These are phyloP conservation scores for Antheraea assamensis DNA, from an alignment of 2,888 invertebrate genomes.

Conservation along the genomic window DNA sequence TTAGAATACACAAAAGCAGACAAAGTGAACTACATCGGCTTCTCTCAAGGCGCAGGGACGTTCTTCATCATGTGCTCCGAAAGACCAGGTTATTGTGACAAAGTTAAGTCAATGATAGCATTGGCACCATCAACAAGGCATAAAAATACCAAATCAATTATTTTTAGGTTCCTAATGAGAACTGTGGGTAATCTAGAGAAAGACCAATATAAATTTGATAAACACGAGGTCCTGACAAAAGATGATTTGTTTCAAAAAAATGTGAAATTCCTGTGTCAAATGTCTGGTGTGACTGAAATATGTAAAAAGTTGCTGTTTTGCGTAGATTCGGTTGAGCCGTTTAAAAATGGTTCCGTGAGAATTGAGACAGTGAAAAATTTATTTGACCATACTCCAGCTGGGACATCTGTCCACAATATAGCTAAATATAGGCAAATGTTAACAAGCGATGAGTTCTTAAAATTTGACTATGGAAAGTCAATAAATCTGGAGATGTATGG, in stretches of 20 bases:
- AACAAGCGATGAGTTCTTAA: slow-evolving; percentile 46
- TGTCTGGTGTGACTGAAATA: no score
- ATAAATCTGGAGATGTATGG: slow-evolving; percentile 56
- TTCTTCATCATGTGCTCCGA: slow-evolving; percentile 86
- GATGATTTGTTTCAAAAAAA: slow-evolving; percentile 53
- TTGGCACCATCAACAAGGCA: slow-evolving; percentile 84
- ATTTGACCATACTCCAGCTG: slow-evolving; percentile 60
- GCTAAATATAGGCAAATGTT: slow-evolving; percentile 61
- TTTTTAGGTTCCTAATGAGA: no score
- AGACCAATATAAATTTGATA: slow-evolving; percentile 37
- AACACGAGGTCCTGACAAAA: slow-evolving; percentile 53
- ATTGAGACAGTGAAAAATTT: slow-evolving; percentile 44
- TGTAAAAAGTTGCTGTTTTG: no score
- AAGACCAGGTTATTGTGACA: slow-evolving; percentile 84
- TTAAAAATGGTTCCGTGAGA: no score
- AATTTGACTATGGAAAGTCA: slow-evolving; percentile 58
- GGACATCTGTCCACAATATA: slow-evolving; percentile 57
- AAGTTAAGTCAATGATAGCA: slow-evolving; percentile 82
- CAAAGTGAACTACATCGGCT: slow-evolving; percentile 83
- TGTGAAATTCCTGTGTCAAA: slow-evolving; percentile 54
- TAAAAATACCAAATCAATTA: no score
- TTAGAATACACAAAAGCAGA: slow-evolving; percentile 45
- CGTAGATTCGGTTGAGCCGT: no score
- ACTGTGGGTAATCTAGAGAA: slow-evolving; percentile 40
- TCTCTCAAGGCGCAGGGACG: slow-evolving; percentile 87